These are phyloP conservation scores for Brienomyrus longianalis DNA, from an alignment of 2,113 vertebrate genomes.

Conservation along the genomic window DNA sequence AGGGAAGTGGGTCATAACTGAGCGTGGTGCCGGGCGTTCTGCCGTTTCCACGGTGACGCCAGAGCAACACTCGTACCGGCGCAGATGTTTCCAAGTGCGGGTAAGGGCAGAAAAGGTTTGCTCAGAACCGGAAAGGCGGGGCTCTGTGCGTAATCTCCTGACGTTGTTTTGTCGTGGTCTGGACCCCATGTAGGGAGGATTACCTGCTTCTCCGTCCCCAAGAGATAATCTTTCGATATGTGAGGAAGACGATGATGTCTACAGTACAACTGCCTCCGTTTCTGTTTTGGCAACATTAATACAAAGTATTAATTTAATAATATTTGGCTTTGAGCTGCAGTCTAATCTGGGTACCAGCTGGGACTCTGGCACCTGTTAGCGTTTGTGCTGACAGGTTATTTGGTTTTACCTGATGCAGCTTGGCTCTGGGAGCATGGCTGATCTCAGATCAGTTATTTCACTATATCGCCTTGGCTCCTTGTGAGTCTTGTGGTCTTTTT, in stretches of 20 bases:
- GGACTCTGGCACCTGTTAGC: background rate
- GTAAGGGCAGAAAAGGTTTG: slow-evolving; percentile 31
- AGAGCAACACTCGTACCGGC: slow-evolving; percentile 35
- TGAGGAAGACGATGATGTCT: background rate
- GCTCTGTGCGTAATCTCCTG: background rate
- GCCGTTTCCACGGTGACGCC: slow-evolving; percentile 56
- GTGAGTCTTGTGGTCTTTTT: background rate
- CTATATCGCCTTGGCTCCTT: background rate
- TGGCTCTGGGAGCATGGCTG: background rate
- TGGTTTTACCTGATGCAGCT: background rate
- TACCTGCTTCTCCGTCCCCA: background rate
- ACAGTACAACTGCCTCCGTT: background rate
- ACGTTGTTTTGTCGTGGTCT: background rate
- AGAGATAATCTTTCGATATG: background rate
- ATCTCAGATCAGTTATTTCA: background rate
- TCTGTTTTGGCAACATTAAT: background rate
- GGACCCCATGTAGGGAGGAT: background rate
- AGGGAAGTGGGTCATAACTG: slow-evolving; percentile 29
- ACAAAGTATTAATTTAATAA: background rate
- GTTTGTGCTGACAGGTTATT: background rate
- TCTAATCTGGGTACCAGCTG: background rate
- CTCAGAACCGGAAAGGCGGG: background rate
- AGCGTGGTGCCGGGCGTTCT: slow-evolving; percentile 36
- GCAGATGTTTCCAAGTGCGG: slow-evolving; percentile 34
- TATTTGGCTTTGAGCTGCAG: background rate